Percentiles rank a stretch among this genome's conserved stretches.
phyloP scores from a whole-genome alignment of 2,113 vertebrate species.

The Petrocephalus zakoni region DNA sequence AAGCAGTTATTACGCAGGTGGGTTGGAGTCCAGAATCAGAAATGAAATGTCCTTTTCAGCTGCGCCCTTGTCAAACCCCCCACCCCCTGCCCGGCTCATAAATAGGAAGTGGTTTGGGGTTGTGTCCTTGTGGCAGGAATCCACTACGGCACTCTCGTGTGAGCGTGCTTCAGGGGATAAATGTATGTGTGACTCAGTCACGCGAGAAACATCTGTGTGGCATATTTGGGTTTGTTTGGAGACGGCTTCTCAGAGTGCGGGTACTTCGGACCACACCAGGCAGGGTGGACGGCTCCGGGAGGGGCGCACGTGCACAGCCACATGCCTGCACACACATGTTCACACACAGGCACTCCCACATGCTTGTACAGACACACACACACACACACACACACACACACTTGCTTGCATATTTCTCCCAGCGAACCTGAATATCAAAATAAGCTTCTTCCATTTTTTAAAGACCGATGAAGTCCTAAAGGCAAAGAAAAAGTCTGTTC shows the following conservation, averaged over 20 bases:
- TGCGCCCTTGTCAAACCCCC: background rate
- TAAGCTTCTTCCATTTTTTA: background rate
- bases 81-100: background rate
- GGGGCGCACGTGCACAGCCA: background rate
- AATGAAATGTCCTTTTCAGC: conserved; percentile 11
- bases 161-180: conserved; percentile 15
- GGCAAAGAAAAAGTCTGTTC: background rate
- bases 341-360: background rate
- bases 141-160: conserved; percentile 11
- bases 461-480: background rate
- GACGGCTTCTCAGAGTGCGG: background rate
- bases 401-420: background rate
- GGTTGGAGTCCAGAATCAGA: background rate
- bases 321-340: background rate
- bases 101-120: conserved; percentile 17
- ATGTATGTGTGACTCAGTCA: conserved; percentile 9
- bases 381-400: background rate
- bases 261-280: background rate
- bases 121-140: conserved; percentile 18
- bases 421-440: background rate
- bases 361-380: background rate
- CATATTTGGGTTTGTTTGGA: background rate
- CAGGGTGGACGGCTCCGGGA: background rate
- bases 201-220: conserved; percentile 7
- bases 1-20: background rate